phyloP scores from a whole-genome alignment of 2,113 vertebrate genomes.

The Grammatotria lemairii region DNA sequence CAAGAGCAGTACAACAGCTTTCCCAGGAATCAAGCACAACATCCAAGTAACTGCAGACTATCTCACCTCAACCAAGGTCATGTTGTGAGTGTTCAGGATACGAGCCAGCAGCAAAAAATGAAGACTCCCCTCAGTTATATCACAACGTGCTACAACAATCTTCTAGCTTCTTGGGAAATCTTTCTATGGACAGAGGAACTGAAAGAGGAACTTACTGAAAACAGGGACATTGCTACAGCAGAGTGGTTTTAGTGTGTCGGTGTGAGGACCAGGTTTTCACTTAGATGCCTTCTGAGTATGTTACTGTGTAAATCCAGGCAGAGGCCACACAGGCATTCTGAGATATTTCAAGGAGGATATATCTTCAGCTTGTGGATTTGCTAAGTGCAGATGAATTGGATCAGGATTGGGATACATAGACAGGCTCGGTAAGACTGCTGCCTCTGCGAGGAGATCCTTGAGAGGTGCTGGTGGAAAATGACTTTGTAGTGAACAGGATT shows the following conservation, averaged over 20 bases:
- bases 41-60: not conserved
- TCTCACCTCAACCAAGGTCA: not conserved
- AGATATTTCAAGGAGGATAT: not conserved
- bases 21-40: not conserved
- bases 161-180: not conserved
- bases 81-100: not conserved
- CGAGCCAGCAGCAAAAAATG: not conserved
- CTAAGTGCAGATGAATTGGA: not conserved
- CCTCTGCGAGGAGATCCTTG: not conserved
- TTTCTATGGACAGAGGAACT: not conserved
- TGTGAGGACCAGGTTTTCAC: not conserved
- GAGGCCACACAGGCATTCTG: not conserved
- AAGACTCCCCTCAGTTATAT: not conserved
- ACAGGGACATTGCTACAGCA: not conserved
- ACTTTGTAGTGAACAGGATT: not conserved
- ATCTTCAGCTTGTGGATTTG: not conserved
- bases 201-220: not conserved
- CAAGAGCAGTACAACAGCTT: not conserved
- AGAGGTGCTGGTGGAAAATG: not conserved
- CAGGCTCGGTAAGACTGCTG: not conserved
- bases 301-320: not conserved
- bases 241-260: not conserved
- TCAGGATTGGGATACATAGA: not conserved
- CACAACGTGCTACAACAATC: not conserved
- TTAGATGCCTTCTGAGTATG: not conserved